Percentiles rank a stretch among this genome's conserved stretches.
Conservation (phyloP, 2,888 invertebrate genomes). For the Orthonychiurus folsomi region DNA sequence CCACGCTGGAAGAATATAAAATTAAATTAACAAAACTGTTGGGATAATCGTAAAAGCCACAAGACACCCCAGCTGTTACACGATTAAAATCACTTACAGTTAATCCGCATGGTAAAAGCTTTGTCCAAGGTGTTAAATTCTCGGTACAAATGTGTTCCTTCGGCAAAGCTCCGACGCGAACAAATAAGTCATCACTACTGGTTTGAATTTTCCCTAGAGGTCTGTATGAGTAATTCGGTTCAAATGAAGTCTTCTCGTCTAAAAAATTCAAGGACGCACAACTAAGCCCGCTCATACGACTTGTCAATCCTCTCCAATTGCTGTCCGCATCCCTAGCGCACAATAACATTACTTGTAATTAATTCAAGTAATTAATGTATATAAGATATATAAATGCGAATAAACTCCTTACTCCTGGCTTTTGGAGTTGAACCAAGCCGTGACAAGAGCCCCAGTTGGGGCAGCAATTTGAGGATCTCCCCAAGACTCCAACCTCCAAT, state of each 20-base stretch:
- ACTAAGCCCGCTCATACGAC: conserved; percentile 84
- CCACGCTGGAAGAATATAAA: conserved; percentile 53
- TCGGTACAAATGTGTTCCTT: conserved; percentile 97
- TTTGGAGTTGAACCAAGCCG: conserved; percentile 76
- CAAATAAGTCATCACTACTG: conserved; percentile 42
- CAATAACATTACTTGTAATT: conserved; percentile 8
- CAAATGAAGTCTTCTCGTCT: conserved; percentile 70
- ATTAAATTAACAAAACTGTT: conserved; percentile 3
- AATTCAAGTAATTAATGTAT: conserved; percentile 4
- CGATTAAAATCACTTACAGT: conserved; percentile 47
- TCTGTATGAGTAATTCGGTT: conserved; percentile 71
- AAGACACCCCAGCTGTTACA: background rate
- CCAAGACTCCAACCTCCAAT: conserved; percentile 90
- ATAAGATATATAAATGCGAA: background rate
- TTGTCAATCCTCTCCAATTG: conserved; percentile 80
- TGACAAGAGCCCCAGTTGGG: conserved; percentile 86
- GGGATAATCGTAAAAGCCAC: background rate
- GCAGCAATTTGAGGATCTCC: conserved; percentile 75
- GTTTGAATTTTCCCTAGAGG: conserved; percentile 59
- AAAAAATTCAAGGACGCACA: conserved; percentile 96
- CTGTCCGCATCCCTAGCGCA: conserved; percentile 57
- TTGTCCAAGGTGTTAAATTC: conserved; percentile 97
- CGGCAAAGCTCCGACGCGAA: conserved; percentile 82
- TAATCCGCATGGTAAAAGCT: conserved; percentile 89
- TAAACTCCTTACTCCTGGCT: conserved; percentile 47